A percentile compares a stretch with the other conserved stretches of the same genome.
phyloP scores from a whole-genome alignment of 1,140 invertebrate genomes.

The Adoxophyes honmai region DNA sequence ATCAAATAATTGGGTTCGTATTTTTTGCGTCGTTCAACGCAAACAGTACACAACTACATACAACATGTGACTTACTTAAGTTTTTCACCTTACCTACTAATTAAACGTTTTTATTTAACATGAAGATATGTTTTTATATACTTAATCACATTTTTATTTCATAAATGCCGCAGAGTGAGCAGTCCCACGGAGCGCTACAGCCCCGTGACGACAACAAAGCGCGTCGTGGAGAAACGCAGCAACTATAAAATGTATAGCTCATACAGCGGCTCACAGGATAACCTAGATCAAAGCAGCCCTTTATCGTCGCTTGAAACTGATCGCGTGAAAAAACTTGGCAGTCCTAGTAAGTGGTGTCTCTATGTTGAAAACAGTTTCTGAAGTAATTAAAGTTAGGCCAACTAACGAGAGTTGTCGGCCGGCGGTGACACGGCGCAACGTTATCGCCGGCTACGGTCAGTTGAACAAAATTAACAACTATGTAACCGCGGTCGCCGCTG shows the following conservation, averaged over 20 bases:
- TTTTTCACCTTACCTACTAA: too few relatives aligned
- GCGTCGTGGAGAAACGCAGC: conserved; percentile 57
- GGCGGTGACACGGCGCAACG: too few relatives aligned
- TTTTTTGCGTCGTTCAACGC: too few relatives aligned
- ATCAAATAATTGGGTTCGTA: too few relatives aligned
- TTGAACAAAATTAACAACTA: conserved; percentile 5
- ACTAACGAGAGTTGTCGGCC: too few relatives aligned
- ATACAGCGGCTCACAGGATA: conserved; percentile 63
- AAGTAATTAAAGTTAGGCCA: too few relatives aligned
- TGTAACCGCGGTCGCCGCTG: not conserved
- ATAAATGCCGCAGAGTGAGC: conserved; percentile 41
- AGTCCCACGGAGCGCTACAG: conserved; percentile 67
- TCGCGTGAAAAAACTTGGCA: conserved; percentile 58
- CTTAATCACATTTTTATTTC: too few relatives aligned
- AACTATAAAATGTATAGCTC: conserved; percentile 72
- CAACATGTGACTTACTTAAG: too few relatives aligned
- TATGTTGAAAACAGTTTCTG: too few relatives aligned
- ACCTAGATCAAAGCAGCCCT: conserved; percentile 59
- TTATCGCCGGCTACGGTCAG: not conserved
- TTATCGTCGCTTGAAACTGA: conserved; percentile 58
- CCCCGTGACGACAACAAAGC: conserved; percentile 67
- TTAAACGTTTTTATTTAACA: too few relatives aligned
- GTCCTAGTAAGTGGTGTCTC: conserved; percentile 48
- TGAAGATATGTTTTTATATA: too few relatives aligned
- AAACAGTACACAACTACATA: too few relatives aligned